Percentiles rank a stretch among this genome's conserved stretches.
Evolutionary conservation across 2,113 vertebrate genomes (phyloP).

Genomic region (Ictalurus punctatus): DNA sequence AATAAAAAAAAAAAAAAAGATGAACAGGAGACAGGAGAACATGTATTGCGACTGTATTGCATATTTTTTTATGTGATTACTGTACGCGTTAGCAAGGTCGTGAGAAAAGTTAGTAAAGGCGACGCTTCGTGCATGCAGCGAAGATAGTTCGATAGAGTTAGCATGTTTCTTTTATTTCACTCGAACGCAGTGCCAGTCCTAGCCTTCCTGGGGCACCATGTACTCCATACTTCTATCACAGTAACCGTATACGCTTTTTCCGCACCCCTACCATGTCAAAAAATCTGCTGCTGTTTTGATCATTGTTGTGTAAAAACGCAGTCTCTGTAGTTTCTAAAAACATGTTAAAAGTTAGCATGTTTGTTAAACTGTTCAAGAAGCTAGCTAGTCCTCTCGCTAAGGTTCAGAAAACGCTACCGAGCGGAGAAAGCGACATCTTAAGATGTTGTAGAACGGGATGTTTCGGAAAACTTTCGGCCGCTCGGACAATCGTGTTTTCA

Average conservation of each 20-base stretch:
- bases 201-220: slow-evolving; percentile 13
- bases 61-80: not conserved
- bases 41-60: not conserved
- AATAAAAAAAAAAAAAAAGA: not conserved
- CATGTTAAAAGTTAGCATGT: not conserved
- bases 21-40: not conserved
- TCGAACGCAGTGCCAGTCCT: slow-evolving; percentile 20
- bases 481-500: too few relatives aligned
- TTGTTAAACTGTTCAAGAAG: not conserved
- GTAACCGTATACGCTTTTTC: slow-evolving; percentile 12
- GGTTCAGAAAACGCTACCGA: not conserved
- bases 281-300: not conserved
- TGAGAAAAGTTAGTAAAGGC: not conserved
- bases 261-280: slow-evolving; percentile 5
- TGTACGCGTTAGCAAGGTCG: not conserved
- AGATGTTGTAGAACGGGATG: not conserved
- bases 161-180: slow-evolving; percentile 25
- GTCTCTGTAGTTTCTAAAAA: not conserved
- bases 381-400: not conserved
- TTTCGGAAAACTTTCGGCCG: not conserved
- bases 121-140: not conserved
- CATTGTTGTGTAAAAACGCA: not conserved
- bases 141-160: slow-evolving; percentile 5
- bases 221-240: slow-evolving; percentile 11
- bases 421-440: not conserved